Conservation (phyloP, 2,888 invertebrate species). For the Nasonia oneida region DNA sequence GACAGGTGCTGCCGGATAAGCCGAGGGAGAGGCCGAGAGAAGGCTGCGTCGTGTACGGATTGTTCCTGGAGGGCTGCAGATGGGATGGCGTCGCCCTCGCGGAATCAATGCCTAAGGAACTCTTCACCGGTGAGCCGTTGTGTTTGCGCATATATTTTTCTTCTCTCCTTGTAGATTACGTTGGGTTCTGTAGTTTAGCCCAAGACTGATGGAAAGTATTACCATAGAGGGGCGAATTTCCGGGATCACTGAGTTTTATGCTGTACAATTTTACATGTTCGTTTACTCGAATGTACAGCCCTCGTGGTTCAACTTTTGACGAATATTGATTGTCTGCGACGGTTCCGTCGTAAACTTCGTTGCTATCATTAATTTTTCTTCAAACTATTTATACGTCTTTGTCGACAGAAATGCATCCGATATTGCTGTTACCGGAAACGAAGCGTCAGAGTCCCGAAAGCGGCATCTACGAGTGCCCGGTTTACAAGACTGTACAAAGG, state of each 20-base stretch:
- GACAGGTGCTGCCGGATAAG: slow-evolving; percentile 69
- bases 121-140: slow-evolving; percentile 83
- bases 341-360: too few species aligned
- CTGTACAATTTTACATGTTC: too few species aligned
- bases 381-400: too few species aligned
- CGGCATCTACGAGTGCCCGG: slow-evolving; percentile 83
- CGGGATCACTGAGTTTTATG: too few species aligned
- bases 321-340: too few species aligned
- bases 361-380: too few species aligned
- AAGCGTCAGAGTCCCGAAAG: slow-evolving; percentile 80
- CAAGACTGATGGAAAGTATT: too few species aligned
- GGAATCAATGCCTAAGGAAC: slow-evolving; percentile 85
- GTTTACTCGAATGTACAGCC: too few species aligned
- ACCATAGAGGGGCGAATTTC: too few species aligned
- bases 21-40: slow-evolving; percentile 81
- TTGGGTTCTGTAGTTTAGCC: too few species aligned
- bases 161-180: too few species aligned
- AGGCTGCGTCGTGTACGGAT: slow-evolving; percentile 84
- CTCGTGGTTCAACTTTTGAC: too few species aligned
- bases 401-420: slow-evolving; percentile 84
- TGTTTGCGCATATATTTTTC: neutral
- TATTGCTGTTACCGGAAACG: slow-evolving; percentile 86
- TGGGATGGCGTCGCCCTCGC: slow-evolving; percentile 84
- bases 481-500: slow-evolving; percentile 84
- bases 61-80: slow-evolving; percentile 89